Conservation (phyloP, 2,888 invertebrate species). For the Clistopyga incitator region DNA sequence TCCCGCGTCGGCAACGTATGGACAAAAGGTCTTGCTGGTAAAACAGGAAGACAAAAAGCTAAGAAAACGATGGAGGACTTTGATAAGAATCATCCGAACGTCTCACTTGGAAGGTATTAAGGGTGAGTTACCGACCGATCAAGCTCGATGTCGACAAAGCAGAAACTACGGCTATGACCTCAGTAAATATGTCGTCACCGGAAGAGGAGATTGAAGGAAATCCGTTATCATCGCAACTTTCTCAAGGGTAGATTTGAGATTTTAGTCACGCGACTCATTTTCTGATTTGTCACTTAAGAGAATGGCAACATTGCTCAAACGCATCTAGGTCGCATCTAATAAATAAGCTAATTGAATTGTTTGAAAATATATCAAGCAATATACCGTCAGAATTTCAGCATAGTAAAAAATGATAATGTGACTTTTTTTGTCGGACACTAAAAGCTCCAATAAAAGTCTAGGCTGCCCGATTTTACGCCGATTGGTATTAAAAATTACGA, state of each 20-base stretch:
- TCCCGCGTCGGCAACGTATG: not conserved
- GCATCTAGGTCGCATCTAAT: too few species aligned
- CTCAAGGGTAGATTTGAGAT: not conserved
- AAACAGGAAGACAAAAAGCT: conserved; percentile 31
- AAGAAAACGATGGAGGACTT: not conserved
- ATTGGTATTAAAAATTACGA: too few species aligned
- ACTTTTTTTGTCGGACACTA: too few species aligned
- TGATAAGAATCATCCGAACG: conserved; percentile 12
- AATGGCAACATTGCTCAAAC: too few species aligned
- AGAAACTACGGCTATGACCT: conserved; percentile 32
- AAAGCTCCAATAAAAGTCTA: too few species aligned
- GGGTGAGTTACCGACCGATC: conserved; percentile 62
- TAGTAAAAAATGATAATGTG: too few species aligned
- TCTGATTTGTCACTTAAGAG: too few species aligned
- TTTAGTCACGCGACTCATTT: not conserved
- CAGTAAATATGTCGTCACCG: not conserved
- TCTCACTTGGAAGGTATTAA: not conserved
- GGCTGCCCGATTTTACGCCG: too few species aligned
- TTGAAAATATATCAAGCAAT: too few species aligned
- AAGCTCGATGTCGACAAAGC: conserved; percentile 57
- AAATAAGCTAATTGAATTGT: too few species aligned
- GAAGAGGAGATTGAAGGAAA: not conserved
- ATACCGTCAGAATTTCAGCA: too few species aligned
- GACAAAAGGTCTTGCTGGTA: conserved; percentile 37
- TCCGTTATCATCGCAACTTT: not conserved